A percentile compares a stretch with the other conserved stretches of the same genome.
phyloP scores from a whole-genome alignment of 2,113 vertebrate genomes.

The Gobiocypris rarus region DNA sequence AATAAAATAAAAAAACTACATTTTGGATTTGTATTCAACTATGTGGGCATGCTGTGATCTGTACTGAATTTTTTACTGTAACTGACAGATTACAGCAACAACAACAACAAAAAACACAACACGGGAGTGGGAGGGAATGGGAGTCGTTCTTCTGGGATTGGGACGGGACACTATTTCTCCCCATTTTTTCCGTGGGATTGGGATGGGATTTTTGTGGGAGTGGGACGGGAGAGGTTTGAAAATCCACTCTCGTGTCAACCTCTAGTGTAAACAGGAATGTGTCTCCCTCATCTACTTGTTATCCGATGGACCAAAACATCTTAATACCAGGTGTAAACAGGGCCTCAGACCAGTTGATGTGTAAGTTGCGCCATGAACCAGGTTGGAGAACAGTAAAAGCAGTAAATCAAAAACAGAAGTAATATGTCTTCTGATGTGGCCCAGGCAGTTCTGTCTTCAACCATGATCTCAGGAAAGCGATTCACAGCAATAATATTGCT shows the following conservation, averaged over 20 bases:
- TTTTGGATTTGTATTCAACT: no score
- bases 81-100: neutral
- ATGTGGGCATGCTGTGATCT: neutral
- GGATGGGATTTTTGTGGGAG: no score
- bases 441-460: neutral
- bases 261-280: no score
- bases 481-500: neutral
- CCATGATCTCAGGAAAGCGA: neutral
- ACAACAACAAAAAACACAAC: neutral
- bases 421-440: constrained; percentile 7
- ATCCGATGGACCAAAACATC: no score
- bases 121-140: neutral
- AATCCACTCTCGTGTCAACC: no score
- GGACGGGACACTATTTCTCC: neutral
- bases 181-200: neutral
- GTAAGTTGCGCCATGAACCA: no score
- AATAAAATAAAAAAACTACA: no score
- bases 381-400: neutral
- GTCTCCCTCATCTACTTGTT: no score
- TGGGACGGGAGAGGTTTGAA: no score
- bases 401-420: neutral
- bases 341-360: no score
- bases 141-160: neutral
- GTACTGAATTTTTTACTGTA: neutral
- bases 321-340: no score